Conservation (phyloP, 2,797 vertebrate genomes). For the Sus cebifrons region DNA sequence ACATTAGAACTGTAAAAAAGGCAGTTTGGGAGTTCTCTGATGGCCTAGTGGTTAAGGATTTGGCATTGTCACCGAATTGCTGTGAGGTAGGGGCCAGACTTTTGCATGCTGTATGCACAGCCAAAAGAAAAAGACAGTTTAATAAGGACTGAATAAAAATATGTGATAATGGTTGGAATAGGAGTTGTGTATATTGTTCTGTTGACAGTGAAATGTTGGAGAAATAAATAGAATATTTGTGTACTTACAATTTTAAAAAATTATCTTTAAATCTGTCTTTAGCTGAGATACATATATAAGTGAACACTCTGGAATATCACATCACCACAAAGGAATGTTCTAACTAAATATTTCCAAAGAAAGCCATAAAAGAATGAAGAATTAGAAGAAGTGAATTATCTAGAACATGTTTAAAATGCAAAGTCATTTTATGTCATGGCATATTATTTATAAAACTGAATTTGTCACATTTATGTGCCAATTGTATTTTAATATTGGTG, state of each 20-base stretch:
- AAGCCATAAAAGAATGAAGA: constrained; percentile 55
- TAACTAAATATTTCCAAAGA: constrained; percentile 49
- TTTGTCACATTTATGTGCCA: constrained; percentile 48
- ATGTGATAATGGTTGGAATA: not conserved
- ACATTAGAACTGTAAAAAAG: not conserved
- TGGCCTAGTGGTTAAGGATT: too few species aligned
- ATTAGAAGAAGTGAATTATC: constrained; percentile 32
- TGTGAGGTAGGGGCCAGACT: too few species aligned
- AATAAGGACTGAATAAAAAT: constrained; percentile 32
- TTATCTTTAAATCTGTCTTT: constrained; percentile 6
- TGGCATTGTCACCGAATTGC: too few species aligned
- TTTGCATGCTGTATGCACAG: too few species aligned
- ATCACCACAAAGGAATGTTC: constrained; percentile 39
- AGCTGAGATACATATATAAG: constrained; percentile 21
- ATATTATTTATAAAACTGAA: constrained; percentile 24
- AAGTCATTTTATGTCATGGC: not conserved
- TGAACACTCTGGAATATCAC: not conserved
- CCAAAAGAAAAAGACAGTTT: not conserved
- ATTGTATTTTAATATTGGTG: constrained; percentile 26
- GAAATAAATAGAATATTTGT: constrained; percentile 35
- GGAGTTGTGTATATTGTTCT: not conserved
- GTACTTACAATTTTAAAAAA: constrained; percentile 41
- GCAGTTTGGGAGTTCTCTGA: not conserved
- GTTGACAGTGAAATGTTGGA: not conserved
- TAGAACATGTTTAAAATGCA: constrained; percentile 29